phyloP scores from a whole-genome alignment of 1,140 invertebrate species.

The Phenacoccus solenopsis region DNA sequence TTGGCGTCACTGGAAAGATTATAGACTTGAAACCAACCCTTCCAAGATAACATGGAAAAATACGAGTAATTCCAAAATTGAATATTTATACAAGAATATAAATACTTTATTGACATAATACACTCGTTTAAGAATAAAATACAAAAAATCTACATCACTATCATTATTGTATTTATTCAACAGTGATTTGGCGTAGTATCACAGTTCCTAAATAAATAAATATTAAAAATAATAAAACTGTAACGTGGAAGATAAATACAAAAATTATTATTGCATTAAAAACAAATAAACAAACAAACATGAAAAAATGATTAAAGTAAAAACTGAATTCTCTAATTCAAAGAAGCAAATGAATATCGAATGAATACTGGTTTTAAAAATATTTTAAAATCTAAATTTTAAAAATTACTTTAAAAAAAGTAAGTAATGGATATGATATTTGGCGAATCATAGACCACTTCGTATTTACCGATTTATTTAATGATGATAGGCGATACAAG shows the following conservation, averaged over 20 bases:
- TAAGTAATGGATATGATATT: not conserved
- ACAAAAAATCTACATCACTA: conserved; percentile 14
- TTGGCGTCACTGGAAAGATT: too few relatives aligned
- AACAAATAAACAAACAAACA: too few relatives aligned
- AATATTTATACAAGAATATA: not conserved
- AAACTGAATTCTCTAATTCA: not conserved
- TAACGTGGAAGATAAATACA: conserved; percentile 2
- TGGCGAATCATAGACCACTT: not conserved
- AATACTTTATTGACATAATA: conserved; percentile 16
- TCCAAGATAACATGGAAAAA: too few relatives aligned
- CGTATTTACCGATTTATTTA: too few relatives aligned
- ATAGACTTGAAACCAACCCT: too few relatives aligned
- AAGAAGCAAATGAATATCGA: not conserved
- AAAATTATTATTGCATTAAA: not conserved
- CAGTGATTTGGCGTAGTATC: conserved; percentile 12
- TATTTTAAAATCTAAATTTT: not conserved
- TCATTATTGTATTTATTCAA: conserved; percentile 10
- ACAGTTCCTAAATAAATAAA: conserved; percentile 10
- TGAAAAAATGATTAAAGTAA: not conserved
- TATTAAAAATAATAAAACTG: not conserved
- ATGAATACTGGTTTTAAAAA: not conserved
- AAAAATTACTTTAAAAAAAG: not conserved
- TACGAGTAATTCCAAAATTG: not conserved
- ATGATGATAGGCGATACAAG: too few relatives aligned
- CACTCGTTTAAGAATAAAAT: not conserved